These are phyloP conservation scores for Eupithecia abbreviata DNA, from an alignment of 2,888 invertebrate genomes.

Conservation along the genomic window DNA sequence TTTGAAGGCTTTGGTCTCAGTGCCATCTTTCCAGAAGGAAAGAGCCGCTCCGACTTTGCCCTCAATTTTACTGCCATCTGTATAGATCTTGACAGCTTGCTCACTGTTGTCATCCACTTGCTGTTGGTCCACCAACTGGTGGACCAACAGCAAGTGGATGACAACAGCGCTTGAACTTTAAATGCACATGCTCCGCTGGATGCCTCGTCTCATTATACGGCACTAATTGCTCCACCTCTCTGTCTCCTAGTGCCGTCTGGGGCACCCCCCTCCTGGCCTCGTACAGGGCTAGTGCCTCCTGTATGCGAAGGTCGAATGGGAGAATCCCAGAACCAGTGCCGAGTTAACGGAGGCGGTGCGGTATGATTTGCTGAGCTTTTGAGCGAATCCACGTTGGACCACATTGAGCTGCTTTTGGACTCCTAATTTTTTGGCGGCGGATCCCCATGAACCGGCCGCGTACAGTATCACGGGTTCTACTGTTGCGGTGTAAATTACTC, in stretches of 20 bases:
- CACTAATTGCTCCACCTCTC: constrained; percentile 1
- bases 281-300: not conserved
- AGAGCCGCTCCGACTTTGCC: too few species aligned
- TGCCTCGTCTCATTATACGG: constrained; percentile 3
- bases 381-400: not conserved
- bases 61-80: too few species aligned
- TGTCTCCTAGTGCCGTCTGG: not conserved
- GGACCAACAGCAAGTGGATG: too few species aligned
- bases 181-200: constrained; percentile 8
- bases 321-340: too few species aligned
- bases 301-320: constrained; percentile 26
- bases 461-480: constrained; percentile 13
- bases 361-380: not conserved
- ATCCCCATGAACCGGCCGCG: constrained; percentile 4
- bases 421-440: not conserved
- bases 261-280: constrained; percentile 6
- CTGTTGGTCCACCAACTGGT: constrained; percentile 19
- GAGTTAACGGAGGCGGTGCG: too few species aligned
- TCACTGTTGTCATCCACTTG: not conserved
- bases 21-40: too few species aligned
- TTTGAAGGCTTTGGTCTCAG: too few species aligned
- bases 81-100: too few species aligned
- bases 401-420: constrained; percentile 7
- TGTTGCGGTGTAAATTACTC: too few species aligned
- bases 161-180: constrained; percentile 16